Conservation (phyloP, 2,797 vertebrate genomes). For the Epinephelus awoara region DNA sequence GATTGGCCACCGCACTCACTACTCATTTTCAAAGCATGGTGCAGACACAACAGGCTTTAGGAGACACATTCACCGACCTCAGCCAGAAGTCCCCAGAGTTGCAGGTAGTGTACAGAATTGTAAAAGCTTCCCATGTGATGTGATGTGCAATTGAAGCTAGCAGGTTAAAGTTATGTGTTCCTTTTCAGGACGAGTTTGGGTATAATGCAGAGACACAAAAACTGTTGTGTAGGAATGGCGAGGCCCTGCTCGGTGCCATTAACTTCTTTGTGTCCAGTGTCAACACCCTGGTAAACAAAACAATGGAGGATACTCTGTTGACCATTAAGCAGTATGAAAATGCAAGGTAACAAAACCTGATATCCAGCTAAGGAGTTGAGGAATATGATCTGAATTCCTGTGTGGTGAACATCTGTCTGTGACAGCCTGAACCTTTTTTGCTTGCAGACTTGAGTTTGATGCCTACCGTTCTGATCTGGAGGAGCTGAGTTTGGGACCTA, state of each 20-base stretch:
- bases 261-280: conserved; percentile 97
- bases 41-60: conserved; percentile 96
- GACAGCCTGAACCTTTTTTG: not conserved
- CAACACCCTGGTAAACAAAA: conserved; percentile 97
- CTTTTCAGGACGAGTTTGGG: conserved; percentile 94
- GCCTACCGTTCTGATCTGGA: conserved; percentile 97
- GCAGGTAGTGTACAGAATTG: conserved; percentile 84
- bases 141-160: not conserved
- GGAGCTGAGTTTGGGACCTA: conserved; percentile 92
- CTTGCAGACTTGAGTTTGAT: conserved; percentile 93
- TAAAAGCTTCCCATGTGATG: not conserved
- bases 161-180: conserved; percentile 7
- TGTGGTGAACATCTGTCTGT: not conserved
- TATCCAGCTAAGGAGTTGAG: not conserved
- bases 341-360: conserved; percentile 87
- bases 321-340: conserved; percentile 96
- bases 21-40: conserved; percentile 94
- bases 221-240: conserved; percentile 96
- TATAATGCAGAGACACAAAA: conserved; percentile 98
- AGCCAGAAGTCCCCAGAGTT: conserved; percentile 99
- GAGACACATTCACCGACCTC: conserved; percentile 95
- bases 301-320: conserved; percentile 98
- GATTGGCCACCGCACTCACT: conserved; percentile 91
- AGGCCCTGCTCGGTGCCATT: conserved; percentile 94
- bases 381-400: not conserved